Conservation (phyloP, 2,888 invertebrate genomes). For the Orthosia gracilis region DNA sequence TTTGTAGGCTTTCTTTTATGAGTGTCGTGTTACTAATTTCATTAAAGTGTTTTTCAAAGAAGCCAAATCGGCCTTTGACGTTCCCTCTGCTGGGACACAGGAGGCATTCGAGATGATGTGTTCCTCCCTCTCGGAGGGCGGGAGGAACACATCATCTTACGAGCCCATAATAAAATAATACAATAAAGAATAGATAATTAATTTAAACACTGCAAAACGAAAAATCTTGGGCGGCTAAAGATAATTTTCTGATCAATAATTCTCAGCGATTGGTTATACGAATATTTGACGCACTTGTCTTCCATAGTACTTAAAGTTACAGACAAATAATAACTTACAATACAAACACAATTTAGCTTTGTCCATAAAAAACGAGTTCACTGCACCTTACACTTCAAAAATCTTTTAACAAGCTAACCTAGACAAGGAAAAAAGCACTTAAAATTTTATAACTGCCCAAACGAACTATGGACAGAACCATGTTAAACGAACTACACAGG, state of each 20-base stretch:
- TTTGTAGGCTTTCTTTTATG: background rate
- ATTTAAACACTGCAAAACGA: too few species aligned
- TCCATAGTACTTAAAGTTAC: background rate
- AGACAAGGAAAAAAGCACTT: background rate
- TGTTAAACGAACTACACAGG: too few species aligned
- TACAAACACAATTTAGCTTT: slow-evolving; percentile 12
- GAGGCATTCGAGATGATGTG: too few species aligned
- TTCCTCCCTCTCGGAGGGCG: too few species aligned
- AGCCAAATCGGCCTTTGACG: too few species aligned
- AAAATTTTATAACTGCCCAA: background rate
- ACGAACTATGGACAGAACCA: background rate
- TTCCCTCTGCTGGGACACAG: too few species aligned
- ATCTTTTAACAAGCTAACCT: background rate
- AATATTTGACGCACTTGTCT: background rate
- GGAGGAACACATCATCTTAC: too few species aligned
- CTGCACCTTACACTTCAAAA: background rate
- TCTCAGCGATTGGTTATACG: background rate
- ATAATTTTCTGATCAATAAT: too few species aligned
- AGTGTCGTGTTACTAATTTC: background rate
- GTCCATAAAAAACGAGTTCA: slow-evolving; percentile 23
- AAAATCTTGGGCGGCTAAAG: too few species aligned
- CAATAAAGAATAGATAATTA: too few species aligned
- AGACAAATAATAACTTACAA: slow-evolving; percentile 19
- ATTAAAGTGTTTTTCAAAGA: too few species aligned
- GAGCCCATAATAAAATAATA: too few species aligned